Base-by-base conservation (phyloP, 2,888 invertebrate genomes). In the Ypsolopha sequella region DNA sequence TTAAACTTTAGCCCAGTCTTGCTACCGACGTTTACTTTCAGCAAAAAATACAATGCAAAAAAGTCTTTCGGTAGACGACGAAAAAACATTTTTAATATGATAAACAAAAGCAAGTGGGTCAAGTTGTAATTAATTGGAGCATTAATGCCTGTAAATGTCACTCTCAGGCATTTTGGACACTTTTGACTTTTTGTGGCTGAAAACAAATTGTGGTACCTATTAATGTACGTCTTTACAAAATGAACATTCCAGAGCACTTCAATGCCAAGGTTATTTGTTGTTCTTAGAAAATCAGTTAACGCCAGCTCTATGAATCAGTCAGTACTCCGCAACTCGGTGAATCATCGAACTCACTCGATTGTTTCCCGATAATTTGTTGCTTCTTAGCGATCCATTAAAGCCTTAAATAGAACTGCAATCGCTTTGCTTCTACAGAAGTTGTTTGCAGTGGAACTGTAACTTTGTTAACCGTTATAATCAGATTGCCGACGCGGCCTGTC, bases 221-320 rank as follows among this genome's bases (percentile, higher is more conserved):
- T 34, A 11, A n/a, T 8, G 11, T 13, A 47, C 36, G 14, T 14
- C 6, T 24, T 36, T 36, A 47, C 3, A 36, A 43, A 43, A 43
- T 41, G 41, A 13, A 13, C 11, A 43, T 43, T 36, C 9, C 14
- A 13, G 4, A 36, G 36, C 14, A 11, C 36, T 58, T 61, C 60
- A 68, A 65, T 76, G 70, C 76, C 81, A 82, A 84, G 80, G 82
- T 68, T 76, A 76, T 61, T 66, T 63, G 69, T 73, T 78, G 75
- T 82, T 84, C 81, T 72, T 60, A 76, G 81, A 81, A 80, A 71
- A 76, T 78, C 73, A 73, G 67, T 79, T 76, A 76, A 70, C 73
- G 67, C 70, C 69, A 10, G 10, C 66, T 60, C 64, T 59, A 61
- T 82, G 80, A 82, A 66, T 82, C 80, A 82, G 73, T 66, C 59